Conservation (phyloP, 1,140 invertebrate species). For the Lineus longissimus region DNA sequence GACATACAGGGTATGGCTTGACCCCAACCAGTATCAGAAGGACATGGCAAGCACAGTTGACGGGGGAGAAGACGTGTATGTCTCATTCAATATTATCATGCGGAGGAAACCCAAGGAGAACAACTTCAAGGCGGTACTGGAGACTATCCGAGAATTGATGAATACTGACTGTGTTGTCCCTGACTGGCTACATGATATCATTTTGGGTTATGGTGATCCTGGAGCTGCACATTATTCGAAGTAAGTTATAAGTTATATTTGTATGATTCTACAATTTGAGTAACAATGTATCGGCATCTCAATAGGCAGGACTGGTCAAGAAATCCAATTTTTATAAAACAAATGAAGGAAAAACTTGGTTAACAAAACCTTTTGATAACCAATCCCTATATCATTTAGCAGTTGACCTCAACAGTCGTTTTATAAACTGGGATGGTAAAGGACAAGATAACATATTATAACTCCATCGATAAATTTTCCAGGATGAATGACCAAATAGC, state of each 20-base stretch:
- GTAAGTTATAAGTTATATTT: conserved; percentile 50
- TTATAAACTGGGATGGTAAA: too few relatives aligned
- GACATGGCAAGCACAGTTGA: conserved; percentile 78
- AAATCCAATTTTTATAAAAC: too few relatives aligned
- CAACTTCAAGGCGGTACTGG: conserved; percentile 97
- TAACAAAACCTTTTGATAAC: too few relatives aligned
- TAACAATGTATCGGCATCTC: too few relatives aligned
- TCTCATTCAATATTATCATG: conserved; percentile 97
- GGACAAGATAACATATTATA: neutral
- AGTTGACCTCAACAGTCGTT: too few relatives aligned
- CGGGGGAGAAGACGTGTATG: conserved; percentile 80
- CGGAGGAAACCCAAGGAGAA: conserved; percentile 98
- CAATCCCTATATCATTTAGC: too few relatives aligned
- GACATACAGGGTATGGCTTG: conserved; percentile 89
- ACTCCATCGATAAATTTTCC: neutral
- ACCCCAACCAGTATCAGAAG: conserved; percentile 91
- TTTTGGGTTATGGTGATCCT: conserved; percentile 96
- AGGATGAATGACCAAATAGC: conserved; percentile 74
- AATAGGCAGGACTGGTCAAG: too few relatives aligned
- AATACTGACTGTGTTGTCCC: conserved; percentile 99
- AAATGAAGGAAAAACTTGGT: too few relatives aligned
- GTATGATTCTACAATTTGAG: too few relatives aligned
- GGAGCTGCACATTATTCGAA: conserved; percentile 89
- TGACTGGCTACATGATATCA: conserved; percentile 96
- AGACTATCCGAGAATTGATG: conserved; percentile 97